A percentile compares a stretch with the other conserved stretches of the same genome.
These are phyloP conservation scores for Cyclargus thomasi DNA, from an alignment of 1,140 invertebrate species.

Conservation along the genomic window DNA sequence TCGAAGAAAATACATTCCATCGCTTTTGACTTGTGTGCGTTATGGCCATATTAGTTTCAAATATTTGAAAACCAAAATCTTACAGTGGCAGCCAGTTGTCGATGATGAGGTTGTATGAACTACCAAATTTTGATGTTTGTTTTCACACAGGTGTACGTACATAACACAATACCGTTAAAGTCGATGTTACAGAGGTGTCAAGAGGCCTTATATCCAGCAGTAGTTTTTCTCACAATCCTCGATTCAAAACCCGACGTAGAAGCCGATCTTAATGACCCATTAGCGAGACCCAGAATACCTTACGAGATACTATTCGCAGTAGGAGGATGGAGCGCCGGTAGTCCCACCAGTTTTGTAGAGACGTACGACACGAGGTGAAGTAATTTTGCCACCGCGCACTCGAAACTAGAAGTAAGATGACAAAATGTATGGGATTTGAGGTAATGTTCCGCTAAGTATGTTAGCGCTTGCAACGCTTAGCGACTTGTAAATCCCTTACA, in stretches of 20 bases:
- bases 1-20: conserved; percentile 73
- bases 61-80: conserved; percentile 79
- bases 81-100: conserved; percentile 75
- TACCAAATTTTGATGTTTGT: not conserved
- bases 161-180: conserved; percentile 22
- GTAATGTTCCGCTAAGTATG: too few relatives aligned
- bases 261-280: conserved; percentile 75
- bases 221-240: conserved; percentile 72
- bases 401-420: too few relatives aligned
- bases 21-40: conserved; percentile 79
- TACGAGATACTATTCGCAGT: conserved; percentile 83
- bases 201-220: conserved; percentile 67
- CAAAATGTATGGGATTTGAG: too few relatives aligned
- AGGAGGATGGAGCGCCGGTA: conserved; percentile 87
- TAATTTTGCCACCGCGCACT: not conserved
- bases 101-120: conserved; percentile 64
- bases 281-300: conserved; percentile 80
- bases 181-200: conserved; percentile 52
- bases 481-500: too few relatives aligned
- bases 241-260: conserved; percentile 72
- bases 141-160: not conserved
- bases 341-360: conserved; percentile 86
- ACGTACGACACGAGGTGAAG: conserved; percentile 81
- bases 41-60: conserved; percentile 80
- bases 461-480: too few relatives aligned